A percentile compares a stretch with the other conserved stretches of the same genome.
These are phyloP conservation scores for Eupithecia abbreviata DNA, from an alignment of 2,888 invertebrate species.

Conservation along the genomic window DNA sequence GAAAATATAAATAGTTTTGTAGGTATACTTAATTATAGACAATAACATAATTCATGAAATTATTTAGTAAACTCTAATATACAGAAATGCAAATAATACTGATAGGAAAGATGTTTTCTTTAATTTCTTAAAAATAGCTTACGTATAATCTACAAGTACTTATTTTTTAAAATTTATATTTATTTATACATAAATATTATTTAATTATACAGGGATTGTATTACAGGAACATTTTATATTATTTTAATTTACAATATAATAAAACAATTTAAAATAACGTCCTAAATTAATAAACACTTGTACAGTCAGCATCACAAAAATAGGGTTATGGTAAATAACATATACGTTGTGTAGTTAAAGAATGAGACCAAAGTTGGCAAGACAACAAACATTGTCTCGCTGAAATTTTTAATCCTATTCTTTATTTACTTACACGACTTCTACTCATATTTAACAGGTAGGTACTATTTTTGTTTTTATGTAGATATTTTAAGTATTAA, in stretches of 20 bases:
- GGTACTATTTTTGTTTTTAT: too few relatives aligned
- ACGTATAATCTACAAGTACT: neutral
- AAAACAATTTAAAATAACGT: neutral
- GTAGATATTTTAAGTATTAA: too few relatives aligned
- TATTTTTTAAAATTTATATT: neutral
- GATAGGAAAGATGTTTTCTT: conserved; percentile 23
- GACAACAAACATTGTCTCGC: too few relatives aligned
- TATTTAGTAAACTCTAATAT: neutral
- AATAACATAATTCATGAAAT: neutral
- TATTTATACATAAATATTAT: neutral
- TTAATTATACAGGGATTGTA: neutral
- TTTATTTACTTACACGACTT: too few relatives aligned
- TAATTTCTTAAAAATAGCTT: neutral
- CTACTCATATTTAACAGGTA: too few relatives aligned
- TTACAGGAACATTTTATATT: conserved; percentile 18
- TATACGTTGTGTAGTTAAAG: too few relatives aligned
- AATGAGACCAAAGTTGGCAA: too few relatives aligned
- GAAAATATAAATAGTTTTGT: too few relatives aligned
- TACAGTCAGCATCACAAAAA: conserved; percentile 6
- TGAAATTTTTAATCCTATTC: too few relatives aligned
- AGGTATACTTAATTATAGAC: neutral
- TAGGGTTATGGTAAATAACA: neutral
- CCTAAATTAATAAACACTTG: neutral
- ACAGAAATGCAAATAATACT: conserved; percentile 33
- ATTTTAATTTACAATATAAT: neutral